phyloP scores from a whole-genome alignment of 2,113 vertebrate genomes.

The Sterrhoptilus dennistouni region DNA sequence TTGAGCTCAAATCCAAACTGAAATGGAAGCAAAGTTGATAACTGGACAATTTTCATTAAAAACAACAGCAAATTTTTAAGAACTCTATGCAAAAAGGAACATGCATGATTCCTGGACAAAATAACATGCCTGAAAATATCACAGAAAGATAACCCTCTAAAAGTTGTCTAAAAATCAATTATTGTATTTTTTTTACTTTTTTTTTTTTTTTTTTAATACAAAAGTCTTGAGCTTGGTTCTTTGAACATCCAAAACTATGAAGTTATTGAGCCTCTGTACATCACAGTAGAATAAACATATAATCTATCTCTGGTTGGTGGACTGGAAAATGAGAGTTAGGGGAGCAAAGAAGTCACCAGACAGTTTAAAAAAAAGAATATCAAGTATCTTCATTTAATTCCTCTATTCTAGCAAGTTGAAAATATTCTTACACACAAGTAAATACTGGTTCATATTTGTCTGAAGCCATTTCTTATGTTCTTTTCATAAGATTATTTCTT shows the following conservation, averaged over 20 bases:
- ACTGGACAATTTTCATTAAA: neutral
- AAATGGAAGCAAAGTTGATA: neutral
- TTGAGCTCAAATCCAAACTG: neutral
- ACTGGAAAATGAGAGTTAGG: neutral
- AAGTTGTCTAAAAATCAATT: neutral
- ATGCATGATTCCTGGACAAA: neutral
- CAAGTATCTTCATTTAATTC: neutral
- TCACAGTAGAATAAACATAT: neutral
- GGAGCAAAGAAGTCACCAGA: neutral
- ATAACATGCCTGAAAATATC: neutral
- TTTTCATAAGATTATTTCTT: neutral
- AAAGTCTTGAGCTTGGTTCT: neutral
- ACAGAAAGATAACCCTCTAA: fast-evolving
- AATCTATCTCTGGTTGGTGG: neutral
- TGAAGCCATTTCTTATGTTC: neutral
- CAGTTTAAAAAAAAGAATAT: neutral
- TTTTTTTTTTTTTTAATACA: neutral
- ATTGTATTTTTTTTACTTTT: neutral
- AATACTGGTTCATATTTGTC: neutral
- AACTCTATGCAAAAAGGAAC: neutral
- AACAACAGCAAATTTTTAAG: neutral
- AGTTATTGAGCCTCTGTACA: neutral
- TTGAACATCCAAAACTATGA: neutral
- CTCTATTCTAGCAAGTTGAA: neutral
- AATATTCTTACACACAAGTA: neutral